Conservation (phyloP, 2,888 invertebrate genomes). For the Acleris holmiana region DNA sequence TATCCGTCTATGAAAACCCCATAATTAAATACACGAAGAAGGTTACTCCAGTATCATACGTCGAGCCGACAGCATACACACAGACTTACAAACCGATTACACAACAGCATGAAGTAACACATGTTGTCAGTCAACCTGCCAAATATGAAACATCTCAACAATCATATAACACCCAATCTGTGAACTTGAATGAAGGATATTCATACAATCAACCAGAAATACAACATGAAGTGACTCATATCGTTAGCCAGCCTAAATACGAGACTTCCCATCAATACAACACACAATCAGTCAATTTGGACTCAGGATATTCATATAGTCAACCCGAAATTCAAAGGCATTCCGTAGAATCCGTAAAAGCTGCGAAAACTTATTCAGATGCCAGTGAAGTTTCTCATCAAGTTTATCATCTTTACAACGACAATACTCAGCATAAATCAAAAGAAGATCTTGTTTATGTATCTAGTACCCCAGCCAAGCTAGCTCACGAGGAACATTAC, state of each 20-base stretch:
- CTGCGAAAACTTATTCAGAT: slow-evolving; percentile 65
- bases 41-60: slow-evolving; percentile 59
- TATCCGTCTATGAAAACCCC: slow-evolving; percentile 67
- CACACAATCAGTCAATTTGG: slow-evolving; percentile 55
- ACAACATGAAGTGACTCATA: slow-evolving; percentile 62
- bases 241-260: slow-evolving; percentile 58
- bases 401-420: slow-evolving; percentile 62
- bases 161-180: slow-evolving; percentile 51
- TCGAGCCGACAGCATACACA: slow-evolving; percentile 63
- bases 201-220: slow-evolving; percentile 74
- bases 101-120: slow-evolving; percentile 62
- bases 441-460: slow-evolving; percentile 63
- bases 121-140: slow-evolving; percentile 54
- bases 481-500: slow-evolving; percentile 73
- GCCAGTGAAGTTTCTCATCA: slow-evolving; percentile 75
- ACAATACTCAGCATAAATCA: slow-evolving; percentile 52
- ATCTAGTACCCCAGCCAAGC: slow-evolving; percentile 68
- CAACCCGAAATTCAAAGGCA: slow-evolving; percentile 75
- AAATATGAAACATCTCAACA: slow-evolving; percentile 56
- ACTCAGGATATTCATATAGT: slow-evolving; percentile 64
- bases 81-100: slow-evolving; percentile 64
- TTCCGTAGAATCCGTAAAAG: slow-evolving; percentile 51
- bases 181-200: slow-evolving; percentile 60
- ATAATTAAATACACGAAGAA: slow-evolving; percentile 62
- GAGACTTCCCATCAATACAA: slow-evolving; percentile 53